Evolutionary conservation across 2,888 invertebrate genomes (phyloP), one percentile per base, ranked within the genome.

Genomic region (Sinhomidia bicolor): DNA sequence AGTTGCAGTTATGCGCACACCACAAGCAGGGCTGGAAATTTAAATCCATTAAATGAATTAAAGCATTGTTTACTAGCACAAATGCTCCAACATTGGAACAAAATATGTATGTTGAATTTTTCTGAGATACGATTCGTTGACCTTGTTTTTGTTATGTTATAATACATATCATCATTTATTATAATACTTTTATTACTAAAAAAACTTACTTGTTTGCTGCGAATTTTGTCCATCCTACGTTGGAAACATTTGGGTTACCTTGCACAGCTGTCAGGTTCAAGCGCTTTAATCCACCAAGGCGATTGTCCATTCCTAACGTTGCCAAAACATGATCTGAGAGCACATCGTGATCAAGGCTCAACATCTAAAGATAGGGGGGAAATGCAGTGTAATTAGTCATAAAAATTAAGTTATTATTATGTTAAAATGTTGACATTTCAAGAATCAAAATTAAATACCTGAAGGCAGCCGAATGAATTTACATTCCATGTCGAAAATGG

Each of bases 311-410:
- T 20, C 92, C 91, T 10, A 91, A 47, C 26, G 82, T 89, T 20
- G 89, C 88, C 62, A 92, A 87, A 47, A 92, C 76, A 44, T 89
- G 85, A 76, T 92, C 91, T 44, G 90, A 91, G 57, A 92, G 68
- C 32, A 89, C 81, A 47, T 92, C 91, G 85, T 92, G 91, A 79
- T 91, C 91, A 60, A 92, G 86, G 80, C 91, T 91, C 68, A 92
- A 85, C 89, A 90, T 91, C 92, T 92, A n/a, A n/a, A n/a, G n/a
- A n/a, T n/a, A n/a, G n/a, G n/a, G n/a, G n/a, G n/a, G n/a, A n/a
- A n/a, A 65, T 23, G 79, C 2, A 32, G 12, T 32, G 29, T 20
- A 51, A 65, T 54, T 84, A 47, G 20, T 14, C 29, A 76, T 51
- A n/a, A 26, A 0, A 23, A 3, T n/a, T 29, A 51, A 14, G 26